phyloP scores from a whole-genome alignment of 2,888 invertebrate genomes.

The Coenonympha arcania region DNA sequence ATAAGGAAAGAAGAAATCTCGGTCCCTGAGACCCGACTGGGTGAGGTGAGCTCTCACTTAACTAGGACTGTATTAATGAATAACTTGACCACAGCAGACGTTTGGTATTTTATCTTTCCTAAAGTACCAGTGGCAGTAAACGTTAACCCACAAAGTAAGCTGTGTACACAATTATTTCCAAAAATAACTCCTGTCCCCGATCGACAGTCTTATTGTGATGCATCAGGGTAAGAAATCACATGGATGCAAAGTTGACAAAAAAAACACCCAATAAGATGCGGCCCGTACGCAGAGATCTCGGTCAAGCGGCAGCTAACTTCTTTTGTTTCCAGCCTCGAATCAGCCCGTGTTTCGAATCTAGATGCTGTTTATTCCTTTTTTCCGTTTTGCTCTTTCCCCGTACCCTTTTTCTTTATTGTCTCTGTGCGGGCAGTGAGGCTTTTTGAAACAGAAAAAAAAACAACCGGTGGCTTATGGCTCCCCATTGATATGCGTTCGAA shows the following conservation, averaged over 20 bases:
- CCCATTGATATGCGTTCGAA: conserved; percentile 74
- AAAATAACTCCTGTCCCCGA: conserved; percentile 64
- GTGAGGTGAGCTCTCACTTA: no score
- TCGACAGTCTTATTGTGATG: conserved; percentile 69
- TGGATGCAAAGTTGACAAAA: conserved; percentile 54
- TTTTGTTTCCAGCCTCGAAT: conserved; percentile 72
- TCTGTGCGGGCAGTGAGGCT: conserved; percentile 55
- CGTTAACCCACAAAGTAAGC: conserved; percentile 1
- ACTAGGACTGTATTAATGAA: no score
- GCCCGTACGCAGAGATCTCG: conserved; percentile 70
- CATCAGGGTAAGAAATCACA: conserved; percentile 69
- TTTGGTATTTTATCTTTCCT: no score
- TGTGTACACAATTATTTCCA: conserved; percentile 51
- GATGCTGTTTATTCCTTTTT: conserved; percentile 65
- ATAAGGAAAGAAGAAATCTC: no score
- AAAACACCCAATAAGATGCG: conserved; percentile 57
- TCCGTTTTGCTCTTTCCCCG: conserved; percentile 45
- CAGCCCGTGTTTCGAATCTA: conserved; percentile 73
- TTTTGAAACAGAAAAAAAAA: conserved; percentile 54
- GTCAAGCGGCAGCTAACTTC: conserved; percentile 70
- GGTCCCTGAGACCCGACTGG: no score
- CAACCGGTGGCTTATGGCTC: conserved; percentile 73
- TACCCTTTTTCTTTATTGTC: conserved; percentile 72
- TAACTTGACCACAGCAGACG: no score
- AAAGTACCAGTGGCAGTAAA: not conserved